Conservation (phyloP, 2,797 vertebrate species). For the Psittacula echo region DNA sequence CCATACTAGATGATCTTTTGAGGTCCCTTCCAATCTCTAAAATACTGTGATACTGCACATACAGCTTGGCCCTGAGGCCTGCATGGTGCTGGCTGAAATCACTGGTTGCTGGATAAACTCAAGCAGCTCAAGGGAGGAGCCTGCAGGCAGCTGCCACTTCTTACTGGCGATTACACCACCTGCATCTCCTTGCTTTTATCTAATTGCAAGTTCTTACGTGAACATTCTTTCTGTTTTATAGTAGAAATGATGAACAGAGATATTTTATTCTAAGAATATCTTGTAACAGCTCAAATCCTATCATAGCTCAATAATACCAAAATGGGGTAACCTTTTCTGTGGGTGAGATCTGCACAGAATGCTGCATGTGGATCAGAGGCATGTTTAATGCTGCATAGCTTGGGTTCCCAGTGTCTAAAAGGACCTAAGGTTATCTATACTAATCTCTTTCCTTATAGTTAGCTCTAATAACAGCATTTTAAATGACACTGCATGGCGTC, state of each 20-base stretch:
- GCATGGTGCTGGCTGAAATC: fast-evolving
- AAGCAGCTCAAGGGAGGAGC: neutral
- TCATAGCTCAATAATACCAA: neutral
- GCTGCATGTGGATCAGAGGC: neutral
- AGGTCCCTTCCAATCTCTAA: too few species aligned
- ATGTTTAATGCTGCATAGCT: neutral
- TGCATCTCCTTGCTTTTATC: neutral
- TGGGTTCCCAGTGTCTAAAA: neutral
- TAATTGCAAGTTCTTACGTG: neutral
- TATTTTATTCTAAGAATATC: neutral
- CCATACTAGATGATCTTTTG: neutral
- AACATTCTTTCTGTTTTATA: neutral
- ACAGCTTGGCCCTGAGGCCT: neutral
- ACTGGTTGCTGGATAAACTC: neutral
- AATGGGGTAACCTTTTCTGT: neutral
- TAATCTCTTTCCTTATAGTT: neutral
- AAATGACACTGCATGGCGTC: fast-evolving
- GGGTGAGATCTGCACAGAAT: neutral
- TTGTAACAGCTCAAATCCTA: neutral
- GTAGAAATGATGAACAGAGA: neutral
- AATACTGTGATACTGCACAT: neutral
- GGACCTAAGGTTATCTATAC: neutral
- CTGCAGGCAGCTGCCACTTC: neutral
- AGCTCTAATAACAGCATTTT: neutral
- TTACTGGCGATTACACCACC: neutral